These are phyloP conservation scores for Drosophila colorata DNA, from an alignment of 2,888 invertebrate genomes.

Conservation along the genomic window DNA sequence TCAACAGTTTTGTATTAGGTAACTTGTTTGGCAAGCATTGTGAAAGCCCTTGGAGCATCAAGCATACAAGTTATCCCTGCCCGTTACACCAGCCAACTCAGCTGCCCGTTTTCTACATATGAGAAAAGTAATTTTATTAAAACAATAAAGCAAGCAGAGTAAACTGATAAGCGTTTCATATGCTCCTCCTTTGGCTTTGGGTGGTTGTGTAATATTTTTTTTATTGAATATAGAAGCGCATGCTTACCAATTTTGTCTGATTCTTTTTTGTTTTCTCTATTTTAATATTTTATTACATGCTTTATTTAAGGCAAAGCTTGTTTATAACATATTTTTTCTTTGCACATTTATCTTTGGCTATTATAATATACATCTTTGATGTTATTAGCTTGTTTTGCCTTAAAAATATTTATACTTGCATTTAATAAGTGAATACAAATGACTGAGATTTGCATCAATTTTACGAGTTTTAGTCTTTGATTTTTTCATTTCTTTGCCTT, in stretches of 20 bases:
- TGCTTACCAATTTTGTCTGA: background rate
- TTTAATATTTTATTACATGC: conserved; percentile 33
- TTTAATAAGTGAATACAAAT: conserved; percentile 1
- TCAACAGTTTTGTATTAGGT: conserved; percentile 26
- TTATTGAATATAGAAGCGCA: conserved; percentile 4
- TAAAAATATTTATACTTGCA: conserved; percentile 8
- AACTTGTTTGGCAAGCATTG: conserved; percentile 30
- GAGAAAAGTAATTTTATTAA: conserved; percentile 56
- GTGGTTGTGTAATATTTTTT: conserved; percentile 15
- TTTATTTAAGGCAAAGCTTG: conserved; percentile 19
- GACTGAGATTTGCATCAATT: background rate
- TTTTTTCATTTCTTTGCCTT: background rate
- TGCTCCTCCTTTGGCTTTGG: conserved; percentile 24
- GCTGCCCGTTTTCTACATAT: background rate
- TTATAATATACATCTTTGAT: conserved; percentile 9
- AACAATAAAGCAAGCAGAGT: conserved; percentile 48
- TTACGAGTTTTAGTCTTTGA: background rate
- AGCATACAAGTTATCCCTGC: conserved; percentile 28
- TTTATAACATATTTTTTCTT: background rate
- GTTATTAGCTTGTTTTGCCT: background rate
- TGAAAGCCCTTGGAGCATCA: conserved; percentile 30
- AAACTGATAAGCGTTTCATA: conserved; percentile 61
- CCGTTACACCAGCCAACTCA: background rate
- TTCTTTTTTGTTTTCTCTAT: conserved; percentile 2
- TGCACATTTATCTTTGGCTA: background rate